Evolutionary conservation across 2,113 vertebrate genomes (phyloP).

Genomic region (Mastomys coucha): DNA sequence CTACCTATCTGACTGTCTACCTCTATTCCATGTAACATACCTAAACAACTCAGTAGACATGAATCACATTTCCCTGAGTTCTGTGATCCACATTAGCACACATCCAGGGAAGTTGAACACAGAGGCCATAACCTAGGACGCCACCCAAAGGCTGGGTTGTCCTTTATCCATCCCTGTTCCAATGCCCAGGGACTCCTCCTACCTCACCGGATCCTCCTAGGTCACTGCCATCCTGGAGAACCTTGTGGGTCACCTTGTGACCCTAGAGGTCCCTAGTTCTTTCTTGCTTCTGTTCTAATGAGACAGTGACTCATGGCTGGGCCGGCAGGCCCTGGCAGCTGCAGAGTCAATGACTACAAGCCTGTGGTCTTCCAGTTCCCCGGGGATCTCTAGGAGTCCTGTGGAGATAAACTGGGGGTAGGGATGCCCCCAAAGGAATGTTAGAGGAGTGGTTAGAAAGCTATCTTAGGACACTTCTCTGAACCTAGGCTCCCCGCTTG

Average conservation of each 20-base stretch:
- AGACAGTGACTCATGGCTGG: neutral
- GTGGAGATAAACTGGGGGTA: neutral
- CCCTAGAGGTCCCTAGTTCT: neutral
- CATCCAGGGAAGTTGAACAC: neutral
- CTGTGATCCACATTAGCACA: neutral
- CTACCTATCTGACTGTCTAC: neutral
- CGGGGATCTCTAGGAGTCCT: neutral
- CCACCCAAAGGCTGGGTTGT: neutral
- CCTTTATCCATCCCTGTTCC: neutral
- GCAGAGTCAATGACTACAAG: neutral
- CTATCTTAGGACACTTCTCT: neutral
- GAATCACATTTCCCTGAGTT: neutral
- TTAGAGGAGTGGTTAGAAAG: neutral
- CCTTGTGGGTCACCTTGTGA: neutral
- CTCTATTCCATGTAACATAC: neutral
- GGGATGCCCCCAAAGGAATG: neutral
- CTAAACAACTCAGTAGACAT: neutral
- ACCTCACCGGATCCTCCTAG: rapidly evolving
- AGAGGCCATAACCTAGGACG: neutral
- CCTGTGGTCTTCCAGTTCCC: neutral
- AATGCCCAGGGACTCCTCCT: neutral
- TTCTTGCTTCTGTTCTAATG: conserved; percentile 25
- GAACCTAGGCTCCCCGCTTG: neutral
- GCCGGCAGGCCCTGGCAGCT: neutral
- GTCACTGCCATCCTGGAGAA: neutral